phyloP scores from a whole-genome alignment of 2,797 vertebrate species.

The Urophycis tenuis region DNA sequence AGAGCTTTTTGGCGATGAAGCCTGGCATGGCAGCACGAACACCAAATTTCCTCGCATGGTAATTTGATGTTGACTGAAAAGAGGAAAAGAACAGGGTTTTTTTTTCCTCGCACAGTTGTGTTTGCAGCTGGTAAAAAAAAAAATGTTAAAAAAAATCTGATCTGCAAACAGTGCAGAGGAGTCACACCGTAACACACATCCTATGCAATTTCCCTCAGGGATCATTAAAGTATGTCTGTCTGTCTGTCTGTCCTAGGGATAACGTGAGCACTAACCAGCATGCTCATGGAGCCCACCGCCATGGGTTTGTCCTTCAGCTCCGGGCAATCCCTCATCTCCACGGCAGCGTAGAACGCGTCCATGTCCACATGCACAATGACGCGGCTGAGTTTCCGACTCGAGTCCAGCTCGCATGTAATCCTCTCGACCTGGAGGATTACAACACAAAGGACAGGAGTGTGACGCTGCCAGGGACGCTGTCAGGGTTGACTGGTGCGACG shows the following conservation, averaged over 20 bases:
- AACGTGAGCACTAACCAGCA: constrained; percentile 76
- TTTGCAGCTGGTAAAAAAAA: neutral
- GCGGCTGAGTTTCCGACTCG: constrained; percentile 74
- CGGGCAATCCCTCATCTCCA: constrained; percentile 92
- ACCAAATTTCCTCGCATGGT: constrained; percentile 91
- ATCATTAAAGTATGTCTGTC: no score
- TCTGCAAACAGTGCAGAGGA: neutral
- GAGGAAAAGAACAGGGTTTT: neutral
- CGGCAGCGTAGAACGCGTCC: constrained; percentile 98
- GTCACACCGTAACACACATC: neutral
- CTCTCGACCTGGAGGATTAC: constrained; percentile 73
- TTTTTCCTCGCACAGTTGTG: neutral
- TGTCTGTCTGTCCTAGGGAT: no score
- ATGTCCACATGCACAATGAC: constrained; percentile 94
- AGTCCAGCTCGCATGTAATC: constrained; percentile 73
- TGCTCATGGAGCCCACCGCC: constrained; percentile 92
- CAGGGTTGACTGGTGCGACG: no score
- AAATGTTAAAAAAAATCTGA: no score
- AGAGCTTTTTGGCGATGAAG: constrained; percentile 95
- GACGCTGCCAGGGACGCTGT: no score
- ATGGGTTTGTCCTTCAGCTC: constrained; percentile 91
- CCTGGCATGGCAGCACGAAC: constrained; percentile 97
- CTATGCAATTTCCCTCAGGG: no score
- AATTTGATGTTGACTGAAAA: constrained; percentile 92
- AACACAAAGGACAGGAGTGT: neutral